phyloP scores from a whole-genome alignment of 2,888 invertebrate species.

The Tiphia femorata region DNA sequence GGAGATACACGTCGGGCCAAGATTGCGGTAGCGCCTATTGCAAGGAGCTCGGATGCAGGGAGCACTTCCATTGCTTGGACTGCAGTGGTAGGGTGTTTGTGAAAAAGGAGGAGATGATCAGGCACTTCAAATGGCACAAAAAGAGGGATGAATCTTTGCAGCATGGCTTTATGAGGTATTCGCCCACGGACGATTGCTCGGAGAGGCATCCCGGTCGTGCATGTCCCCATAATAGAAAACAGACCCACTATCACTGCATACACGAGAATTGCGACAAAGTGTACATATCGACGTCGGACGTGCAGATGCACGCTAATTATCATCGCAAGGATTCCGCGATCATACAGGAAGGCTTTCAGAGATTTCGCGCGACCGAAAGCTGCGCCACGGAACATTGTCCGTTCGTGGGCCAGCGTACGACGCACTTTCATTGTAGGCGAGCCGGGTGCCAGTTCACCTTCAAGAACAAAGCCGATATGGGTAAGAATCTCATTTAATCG shows the following conservation, averaged over 20 bases:
- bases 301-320: conserved; percentile 99
- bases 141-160: conserved; percentile 97
- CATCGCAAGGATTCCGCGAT: conserved; percentile 98
- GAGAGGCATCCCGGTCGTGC: conserved; percentile 80
- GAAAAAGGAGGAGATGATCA: conserved; percentile 98
- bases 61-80: conserved; percentile 94
- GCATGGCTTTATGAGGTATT: conserved; percentile 95
- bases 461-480: conserved; percentile 99
- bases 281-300: conserved; percentile 98
- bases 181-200: conserved; percentile 94
- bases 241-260: conserved; percentile 97
- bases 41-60: conserved; percentile 90
- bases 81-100: conserved; percentile 90
- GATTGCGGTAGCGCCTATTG: conserved; percentile 90
- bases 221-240: conserved; percentile 93
- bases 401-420: conserved; percentile 94
- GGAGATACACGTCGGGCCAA: conserved; percentile 83
- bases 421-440: conserved; percentile 96
- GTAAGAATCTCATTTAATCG: conserved; percentile 73
- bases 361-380: conserved; percentile 96
- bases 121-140: conserved; percentile 99
- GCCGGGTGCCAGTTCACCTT: conserved; percentile 94
- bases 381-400: conserved; percentile 92
- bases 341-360: conserved; percentile 96
- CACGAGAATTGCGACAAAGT: conserved; percentile 95